Base-by-base conservation (phyloP, 37 sponge, comb jelly and placozoan species). In the Oscarella lobularis region DNA sequence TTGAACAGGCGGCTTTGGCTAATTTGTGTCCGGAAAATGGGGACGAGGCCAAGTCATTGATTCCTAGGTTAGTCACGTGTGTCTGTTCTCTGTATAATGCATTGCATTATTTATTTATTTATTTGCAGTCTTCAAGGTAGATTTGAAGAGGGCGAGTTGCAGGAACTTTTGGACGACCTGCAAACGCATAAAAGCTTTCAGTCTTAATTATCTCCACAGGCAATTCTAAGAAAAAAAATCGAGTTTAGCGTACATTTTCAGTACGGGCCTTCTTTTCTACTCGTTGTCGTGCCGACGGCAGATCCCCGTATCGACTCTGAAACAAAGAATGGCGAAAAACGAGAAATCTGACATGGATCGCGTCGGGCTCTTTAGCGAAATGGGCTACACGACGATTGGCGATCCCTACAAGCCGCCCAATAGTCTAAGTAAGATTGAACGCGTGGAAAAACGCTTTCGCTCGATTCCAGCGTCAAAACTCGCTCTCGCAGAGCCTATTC, bases 11-110 rank as follows among this genome's bases (percentile, higher is more conserved):
- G 0, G 77, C 80, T 54, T 74, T 96, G 31, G 97, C 92, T 27
- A 96, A 96, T 67, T 76, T 96, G 75, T 84, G 85, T 75, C 97
- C 97, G 14, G 75, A 88, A 31, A 87, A 78, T 38, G 78, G 84
- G 31, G 97, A 96, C n/a, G 97, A 96, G 65, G 97, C 92, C 27
- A 91, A 89, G 71, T 66, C 97, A 0, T 80, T 91, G 27, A 76
- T 96, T 31, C 90, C 95, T 9, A 91, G 91, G 38, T 60, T 29
- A 68, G 33, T 68, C 31, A 29, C 5, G 29, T 68, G 71, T 5
- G 35, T 68, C 71, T 2, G 38, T 33, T 30, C 37, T 79, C 34
- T 36, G 33, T 9, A 36, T 80, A 77, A 9, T 3, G 31, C 55
- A 27, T 34, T 80, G 66, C n/a, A n/a, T n/a, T 39, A 3, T 39